These are phyloP conservation scores for Pygocentrus nattereri DNA, from an alignment of 2,797 vertebrate genomes.

Conservation along the genomic window DNA sequence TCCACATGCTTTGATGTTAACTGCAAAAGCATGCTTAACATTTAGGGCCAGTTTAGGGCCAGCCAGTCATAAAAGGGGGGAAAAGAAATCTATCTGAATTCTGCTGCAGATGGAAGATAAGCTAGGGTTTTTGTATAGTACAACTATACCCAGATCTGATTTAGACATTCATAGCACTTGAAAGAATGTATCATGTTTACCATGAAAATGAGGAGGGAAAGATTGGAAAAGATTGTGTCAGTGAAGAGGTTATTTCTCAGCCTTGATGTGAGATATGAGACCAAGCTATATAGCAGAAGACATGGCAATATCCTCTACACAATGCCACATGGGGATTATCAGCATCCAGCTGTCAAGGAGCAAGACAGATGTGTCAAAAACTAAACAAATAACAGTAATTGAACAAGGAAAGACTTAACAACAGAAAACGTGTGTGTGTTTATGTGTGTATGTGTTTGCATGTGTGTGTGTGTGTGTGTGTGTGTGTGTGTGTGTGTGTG, in stretches of 20 bases:
- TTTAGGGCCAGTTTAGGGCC: background rate
- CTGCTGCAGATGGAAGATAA: background rate
- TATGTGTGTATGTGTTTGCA: background rate
- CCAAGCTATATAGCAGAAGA: background rate
- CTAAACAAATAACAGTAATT: constrained; percentile 21
- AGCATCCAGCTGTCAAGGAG: constrained; percentile 39
- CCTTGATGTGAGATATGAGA: constrained; percentile 21
- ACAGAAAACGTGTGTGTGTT: background rate
- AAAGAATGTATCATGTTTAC: constrained; percentile 2
- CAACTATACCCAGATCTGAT: background rate
- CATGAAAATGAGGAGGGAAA: constrained; percentile 15
- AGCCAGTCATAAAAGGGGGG: background rate
- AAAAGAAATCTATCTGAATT: background rate
- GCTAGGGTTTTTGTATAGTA: background rate
- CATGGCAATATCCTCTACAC: constrained; percentile 19
- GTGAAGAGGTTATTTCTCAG: constrained; percentile 35
- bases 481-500: background rate
- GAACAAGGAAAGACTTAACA: background rate
- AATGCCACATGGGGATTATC: constrained; percentile 32
- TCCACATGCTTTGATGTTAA: constrained; percentile 20
- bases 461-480: background rate
- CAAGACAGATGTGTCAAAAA: constrained; percentile 8
- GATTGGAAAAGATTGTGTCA: constrained; percentile 1
- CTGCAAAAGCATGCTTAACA: background rate
- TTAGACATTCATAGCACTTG: constrained; percentile 3